Base-by-base conservation (phyloP, 2,113 vertebrate genomes). In the Colius striatus region DNA sequence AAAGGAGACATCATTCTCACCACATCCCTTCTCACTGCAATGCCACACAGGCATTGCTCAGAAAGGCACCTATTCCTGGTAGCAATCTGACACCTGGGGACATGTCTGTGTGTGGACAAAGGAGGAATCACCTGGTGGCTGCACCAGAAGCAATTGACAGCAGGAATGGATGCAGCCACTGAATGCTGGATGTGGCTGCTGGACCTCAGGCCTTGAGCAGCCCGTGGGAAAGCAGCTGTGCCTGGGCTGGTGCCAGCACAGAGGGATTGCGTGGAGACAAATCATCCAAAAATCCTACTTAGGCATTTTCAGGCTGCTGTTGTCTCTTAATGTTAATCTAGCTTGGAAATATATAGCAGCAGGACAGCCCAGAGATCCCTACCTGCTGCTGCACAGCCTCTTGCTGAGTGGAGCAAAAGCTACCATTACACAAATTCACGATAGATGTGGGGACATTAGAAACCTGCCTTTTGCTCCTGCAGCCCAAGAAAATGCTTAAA, bases 171-270 rank as follows among this genome's bases (percentile, higher is more conserved):
- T 29, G 55, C 23, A 60, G 72, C 19, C 1, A 1, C 41, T 80
- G 72, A 10, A 7, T 3, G 2, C 57, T 83, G 60, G 65, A 34
- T 13, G 9, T 15, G 43, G 65, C 38, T 66, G 12, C 57, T 78
- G 74, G 70, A 55, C 16, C 32, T 63, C 1, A 0, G 53, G 32
- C 61, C 26, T 55, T 0, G 0, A 71, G 26, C 20, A 78, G 25
- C 27, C 61, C 4, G 1, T 87, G 70, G 43, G 57, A 91, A 81
- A 84, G 61, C 73, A 89, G 43, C 87, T 62, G 55, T 14, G 55
- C 41, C 50, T 66, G 84, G 68, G 30, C 41, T 0, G 3, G 17
- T 1, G 3, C 65, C 89, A 75, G 48, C 0, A 0, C 51, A 29
- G 51, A 54, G 23, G 7, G 41, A 48, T n/a, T 47, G 17, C 55